Percentiles rank a stretch among this genome's conserved stretches.
phyloP scores from a whole-genome alignment of 2,888 invertebrate genomes.

The Aquatica leii region DNA sequence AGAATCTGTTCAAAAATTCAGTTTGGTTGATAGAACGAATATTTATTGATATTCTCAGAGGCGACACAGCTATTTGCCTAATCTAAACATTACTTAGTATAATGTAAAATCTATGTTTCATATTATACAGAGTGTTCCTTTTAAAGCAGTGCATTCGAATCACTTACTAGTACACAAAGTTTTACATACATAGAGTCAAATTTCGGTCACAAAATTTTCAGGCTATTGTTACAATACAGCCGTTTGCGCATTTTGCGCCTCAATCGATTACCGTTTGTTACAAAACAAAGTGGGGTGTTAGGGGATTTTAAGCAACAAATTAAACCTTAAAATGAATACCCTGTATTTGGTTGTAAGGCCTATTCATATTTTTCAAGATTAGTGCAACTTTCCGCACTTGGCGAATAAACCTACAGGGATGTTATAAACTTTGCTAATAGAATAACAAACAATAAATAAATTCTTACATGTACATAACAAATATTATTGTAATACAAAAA shows the following conservation, averaged over 20 bases:
- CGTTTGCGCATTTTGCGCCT: conserved; percentile 3
- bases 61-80: conserved; percentile 26
- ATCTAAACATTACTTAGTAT: conserved; percentile 22
- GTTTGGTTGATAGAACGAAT: conserved; percentile 5
- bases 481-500: too few relatives aligned
- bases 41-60: conserved; percentile 25
- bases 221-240: not conserved
- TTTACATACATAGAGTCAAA: conserved; percentile 4
- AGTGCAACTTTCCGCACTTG: conserved; percentile 34
- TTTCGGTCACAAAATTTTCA: not conserved
- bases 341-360: conserved; percentile 42
- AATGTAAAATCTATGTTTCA: conserved; percentile 31
- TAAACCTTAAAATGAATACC: conserved; percentile 29
- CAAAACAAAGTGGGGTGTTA: not conserved
- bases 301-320: conserved; percentile 3
- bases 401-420: conserved; percentile 22
- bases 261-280: not conserved
- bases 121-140: conserved; percentile 33
- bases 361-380: conserved; percentile 50
- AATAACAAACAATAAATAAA: conserved; percentile 1
- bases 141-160: conserved; percentile 25
- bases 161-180: conserved; percentile 9
- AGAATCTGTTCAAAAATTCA: too few relatives aligned
- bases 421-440: too few relatives aligned
- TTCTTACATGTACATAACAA: not conserved